A percentile compares a stretch with the other conserved stretches of the same genome.
Evolutionary conservation across 64 coral and sea anemone species (phyloP).

Genomic region (Platygyra sinensis): DNA sequence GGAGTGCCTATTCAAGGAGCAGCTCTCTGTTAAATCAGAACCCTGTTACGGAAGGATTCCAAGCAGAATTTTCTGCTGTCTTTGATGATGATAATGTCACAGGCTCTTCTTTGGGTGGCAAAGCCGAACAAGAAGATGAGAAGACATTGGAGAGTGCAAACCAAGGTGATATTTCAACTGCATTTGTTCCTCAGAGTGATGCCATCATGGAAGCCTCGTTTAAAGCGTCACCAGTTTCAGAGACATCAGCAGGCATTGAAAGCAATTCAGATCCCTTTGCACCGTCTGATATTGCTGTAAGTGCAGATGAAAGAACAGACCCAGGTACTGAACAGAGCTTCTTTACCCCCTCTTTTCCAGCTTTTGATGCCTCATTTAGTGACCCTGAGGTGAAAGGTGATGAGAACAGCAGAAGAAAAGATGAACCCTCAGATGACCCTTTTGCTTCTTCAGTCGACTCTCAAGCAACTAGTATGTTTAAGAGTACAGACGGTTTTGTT

Average conservation of each 20-base stretch:
- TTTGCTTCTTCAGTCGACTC: conserved; percentile 38
- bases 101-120: background rate
- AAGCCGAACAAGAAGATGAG: background rate
- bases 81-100: conserved; percentile 10
- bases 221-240: background rate
- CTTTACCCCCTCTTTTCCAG: conserved; percentile 6
- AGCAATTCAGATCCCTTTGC: background rate
- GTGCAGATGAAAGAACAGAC: background rate
- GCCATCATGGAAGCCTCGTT: background rate
- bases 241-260: background rate
- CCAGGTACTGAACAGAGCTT: background rate
- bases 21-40: conserved; percentile 1
- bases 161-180: conserved; percentile 21
- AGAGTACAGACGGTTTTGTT: background rate
- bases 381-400: background rate
- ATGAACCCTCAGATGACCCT: conserved; percentile 35
- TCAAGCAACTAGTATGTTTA: background rate
- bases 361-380: conserved; percentile 50
- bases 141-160: background rate
- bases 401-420: background rate
- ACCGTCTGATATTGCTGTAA: background rate
- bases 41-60: background rate
- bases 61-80: background rate
- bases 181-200: conserved; percentile 1
- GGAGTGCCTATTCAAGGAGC: conserved; percentile 26